Evolutionary conservation across 2,888 invertebrate genomes (phyloP).

Genomic region (Papilio elwesi): DNA sequence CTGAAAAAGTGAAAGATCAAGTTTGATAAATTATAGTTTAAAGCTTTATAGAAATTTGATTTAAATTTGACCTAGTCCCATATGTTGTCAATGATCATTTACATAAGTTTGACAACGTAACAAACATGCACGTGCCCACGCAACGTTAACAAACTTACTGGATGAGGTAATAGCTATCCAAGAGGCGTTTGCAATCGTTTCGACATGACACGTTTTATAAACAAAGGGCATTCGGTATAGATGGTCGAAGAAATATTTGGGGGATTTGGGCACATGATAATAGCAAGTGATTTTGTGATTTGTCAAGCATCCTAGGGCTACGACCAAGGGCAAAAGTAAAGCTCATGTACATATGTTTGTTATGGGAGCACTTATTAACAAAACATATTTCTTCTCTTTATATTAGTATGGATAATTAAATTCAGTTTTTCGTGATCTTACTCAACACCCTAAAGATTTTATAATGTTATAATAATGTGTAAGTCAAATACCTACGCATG

Average conservation of each 20-base stretch:
- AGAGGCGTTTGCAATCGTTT: constrained; percentile 13
- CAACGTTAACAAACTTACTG: constrained; percentile 23
- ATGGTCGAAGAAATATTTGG: not conserved
- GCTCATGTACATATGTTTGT: too few relatives aligned
- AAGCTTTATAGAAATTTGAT: not conserved
- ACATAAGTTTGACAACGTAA: constrained; percentile 8
- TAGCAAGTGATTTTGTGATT: not conserved
- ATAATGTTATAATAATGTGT: too few relatives aligned
- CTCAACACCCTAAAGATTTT: not conserved
- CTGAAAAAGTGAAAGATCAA: not conserved
- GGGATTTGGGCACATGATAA: not conserved
- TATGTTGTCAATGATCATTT: constrained; percentile 7
- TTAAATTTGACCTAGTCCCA: constrained; percentile 11
- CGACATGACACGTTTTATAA: constrained; percentile 17
- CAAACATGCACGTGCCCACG: constrained; percentile 13
- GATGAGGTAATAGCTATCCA: constrained; percentile 22
- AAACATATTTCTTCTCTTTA: too few relatives aligned
- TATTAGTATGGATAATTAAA: too few relatives aligned
- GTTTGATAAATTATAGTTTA: not conserved
- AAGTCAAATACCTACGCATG: constrained; percentile 5
- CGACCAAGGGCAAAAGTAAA: too few relatives aligned
- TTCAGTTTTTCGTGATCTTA: not conserved
- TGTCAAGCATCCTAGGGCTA: too few relatives aligned
- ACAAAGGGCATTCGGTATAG: not conserved
- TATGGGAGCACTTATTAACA: not conserved